Percentiles rank a stretch among this genome's conserved stretches.
phyloP scores from a whole-genome alignment of 2,797 vertebrate genomes.

The Limosa lapponica region DNA sequence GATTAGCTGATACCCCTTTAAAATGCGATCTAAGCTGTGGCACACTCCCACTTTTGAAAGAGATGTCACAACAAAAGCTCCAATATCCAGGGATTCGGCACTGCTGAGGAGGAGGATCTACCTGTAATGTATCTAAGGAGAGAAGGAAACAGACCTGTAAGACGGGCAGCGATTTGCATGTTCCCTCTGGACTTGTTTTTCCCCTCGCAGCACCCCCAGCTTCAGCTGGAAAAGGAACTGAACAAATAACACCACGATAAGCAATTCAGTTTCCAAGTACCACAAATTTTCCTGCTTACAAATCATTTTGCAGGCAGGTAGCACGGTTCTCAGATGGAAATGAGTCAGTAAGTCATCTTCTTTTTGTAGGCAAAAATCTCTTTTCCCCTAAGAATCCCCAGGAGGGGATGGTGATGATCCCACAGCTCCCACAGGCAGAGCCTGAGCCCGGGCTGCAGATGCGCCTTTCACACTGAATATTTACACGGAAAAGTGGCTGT shows the following conservation, averaged over 20 bases:
- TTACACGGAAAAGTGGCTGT: neutral
- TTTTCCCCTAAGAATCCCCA: neutral
- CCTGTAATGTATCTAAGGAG: neutral
- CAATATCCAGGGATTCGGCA: neutral
- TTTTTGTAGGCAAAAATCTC: neutral
- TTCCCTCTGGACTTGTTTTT: slow-evolving; percentile 50
- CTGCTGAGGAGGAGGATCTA: neutral
- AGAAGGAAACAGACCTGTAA: slow-evolving; percentile 24
- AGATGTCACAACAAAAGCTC: neutral
- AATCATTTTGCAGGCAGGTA: neutral
- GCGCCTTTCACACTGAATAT: neutral
- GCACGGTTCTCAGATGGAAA: neutral
- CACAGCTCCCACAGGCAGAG: rapidly evolving
- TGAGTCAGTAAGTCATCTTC: neutral
- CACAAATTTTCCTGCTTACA: neutral
- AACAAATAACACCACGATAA: neutral
- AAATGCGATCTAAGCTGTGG: neutral
- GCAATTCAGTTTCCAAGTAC: neutral
- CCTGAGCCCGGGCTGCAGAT: neutral
- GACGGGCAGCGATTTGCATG: neutral
- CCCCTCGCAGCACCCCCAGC: neutral
- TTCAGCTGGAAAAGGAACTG: neutral
- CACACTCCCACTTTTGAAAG: neutral
- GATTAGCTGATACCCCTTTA: neutral
- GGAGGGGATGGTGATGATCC: rapidly evolving